Evolutionary conservation across 2,113 vertebrate genomes (phyloP).

Genomic region (Ginglymostoma cirratum): DNA sequence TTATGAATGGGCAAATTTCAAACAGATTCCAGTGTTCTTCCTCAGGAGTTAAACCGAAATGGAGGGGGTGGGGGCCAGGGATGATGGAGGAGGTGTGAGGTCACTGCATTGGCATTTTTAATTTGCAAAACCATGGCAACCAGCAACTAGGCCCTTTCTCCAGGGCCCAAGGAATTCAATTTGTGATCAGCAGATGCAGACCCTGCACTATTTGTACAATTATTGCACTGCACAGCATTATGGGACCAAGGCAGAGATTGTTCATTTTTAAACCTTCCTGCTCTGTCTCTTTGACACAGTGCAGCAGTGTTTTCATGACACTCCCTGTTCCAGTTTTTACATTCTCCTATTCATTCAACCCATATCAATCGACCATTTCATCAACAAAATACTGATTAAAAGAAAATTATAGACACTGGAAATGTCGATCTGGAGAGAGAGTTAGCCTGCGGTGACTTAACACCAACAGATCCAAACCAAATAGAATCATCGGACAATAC

Average conservation of each 20-base stretch:
- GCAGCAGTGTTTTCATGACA: background rate
- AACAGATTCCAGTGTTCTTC: background rate
- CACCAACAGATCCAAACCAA: no score
- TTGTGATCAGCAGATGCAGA: background rate
- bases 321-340: background rate
- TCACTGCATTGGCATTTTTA: background rate
- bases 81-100: background rate
- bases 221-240: background rate
- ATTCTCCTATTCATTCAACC: background rate
- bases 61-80: background rate
- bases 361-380: background rate
- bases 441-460: background rate
- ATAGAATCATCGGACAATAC: background rate
- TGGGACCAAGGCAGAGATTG: background rate
- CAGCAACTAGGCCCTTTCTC: background rate
- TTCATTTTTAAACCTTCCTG: background rate
- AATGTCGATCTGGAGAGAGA: no score
- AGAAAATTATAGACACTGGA: background rate
- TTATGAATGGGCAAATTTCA: background rate
- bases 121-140: slow-evolving; percentile 1
- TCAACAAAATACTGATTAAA: background rate
- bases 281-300: no score
- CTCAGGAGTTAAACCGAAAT: background rate
- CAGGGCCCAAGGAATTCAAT: background rate
- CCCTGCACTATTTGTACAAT: background rate